Evolutionary conservation across 2,888 invertebrate species (phyloP), one percentile per base, ranked within the genome.

Genomic region (Ormyrus pomaceus): DNA sequence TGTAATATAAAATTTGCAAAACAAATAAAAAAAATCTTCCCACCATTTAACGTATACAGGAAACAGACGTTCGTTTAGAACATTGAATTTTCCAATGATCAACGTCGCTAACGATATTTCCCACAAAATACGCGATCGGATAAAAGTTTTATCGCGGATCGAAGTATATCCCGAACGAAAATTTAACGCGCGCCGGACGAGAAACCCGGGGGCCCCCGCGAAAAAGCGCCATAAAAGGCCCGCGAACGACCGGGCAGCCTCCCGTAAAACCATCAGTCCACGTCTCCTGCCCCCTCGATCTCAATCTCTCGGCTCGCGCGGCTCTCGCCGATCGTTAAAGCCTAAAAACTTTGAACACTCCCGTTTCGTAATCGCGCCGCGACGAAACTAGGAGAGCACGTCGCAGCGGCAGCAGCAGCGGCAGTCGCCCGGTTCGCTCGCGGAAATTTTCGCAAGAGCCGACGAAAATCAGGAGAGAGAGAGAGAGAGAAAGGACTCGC

Each of bases 401-500:
- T 34, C 55, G 45, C 34, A 4, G 6, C 53, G 34, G 45, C 34
- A 4, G 6, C 53, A 53, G 45, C 34, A 4, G 10, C 61, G 45
- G 34, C 61, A 10, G 6, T 56, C 11, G 9, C n/a, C 6, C 10
- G 56, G 56, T 13, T 53, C 65, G 64, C 64, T 73, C 73, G 73
- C 65, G 73, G 73, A 73, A 73, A 73, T 73, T 73, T 73, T 73
- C 73, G 73, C 73, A 68, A 75, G 51, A 19, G 1, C 19, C 19
- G 19, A 19, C 19, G 19, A 55, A 61, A 66, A 58, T n/a, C 58
- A 74, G 65, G 58, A 74, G 66, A 74, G 65, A 74, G 64, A 11
- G 34, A 13, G 5, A 19, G 61, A 58, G 58, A 51, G 72, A 74
- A 48, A 72, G 55, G 58, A 45, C 59, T 13, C 45, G 55, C 50